Conservation (phyloP, 1,140 invertebrate genomes). For the Diabrotica virgifera region DNA sequence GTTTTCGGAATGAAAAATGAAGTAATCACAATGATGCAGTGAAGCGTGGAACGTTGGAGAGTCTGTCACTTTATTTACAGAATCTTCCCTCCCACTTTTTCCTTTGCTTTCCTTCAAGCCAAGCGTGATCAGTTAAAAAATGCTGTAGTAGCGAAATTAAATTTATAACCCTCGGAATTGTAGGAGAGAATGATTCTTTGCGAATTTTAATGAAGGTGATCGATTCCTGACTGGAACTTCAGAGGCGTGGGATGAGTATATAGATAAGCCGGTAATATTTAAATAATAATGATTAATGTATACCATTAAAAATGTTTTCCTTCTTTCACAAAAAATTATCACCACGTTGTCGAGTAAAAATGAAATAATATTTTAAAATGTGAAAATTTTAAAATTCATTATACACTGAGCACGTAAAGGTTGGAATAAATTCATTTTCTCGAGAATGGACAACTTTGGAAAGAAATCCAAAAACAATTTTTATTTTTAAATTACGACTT, state of each 20-base stretch:
- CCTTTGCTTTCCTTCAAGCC: slow-evolving; percentile 1
- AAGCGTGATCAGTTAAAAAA: slow-evolving; percentile 2
- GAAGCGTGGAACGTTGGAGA: not conserved
- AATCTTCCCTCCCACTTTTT: not conserved
- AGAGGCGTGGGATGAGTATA: not conserved
- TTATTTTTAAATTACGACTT: too few relatives aligned
- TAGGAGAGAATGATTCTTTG: not conserved
- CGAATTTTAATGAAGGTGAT: slow-evolving; percentile 1
- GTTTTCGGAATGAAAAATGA: slow-evolving; percentile 2
- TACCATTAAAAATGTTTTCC: too few relatives aligned
- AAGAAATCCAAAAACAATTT: too few relatives aligned
- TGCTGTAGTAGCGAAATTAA: slow-evolving; percentile 2
- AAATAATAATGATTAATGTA: too few relatives aligned
- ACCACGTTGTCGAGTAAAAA: too few relatives aligned
- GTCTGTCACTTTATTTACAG: slow-evolving; percentile 2
- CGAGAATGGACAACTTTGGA: too few relatives aligned
- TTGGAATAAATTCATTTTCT: too few relatives aligned
- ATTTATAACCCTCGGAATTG: not conserved
- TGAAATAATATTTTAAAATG: too few relatives aligned
- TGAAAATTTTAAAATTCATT: too few relatives aligned
- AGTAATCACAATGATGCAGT: not conserved
- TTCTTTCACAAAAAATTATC: too few relatives aligned
- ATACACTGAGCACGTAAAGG: too few relatives aligned
- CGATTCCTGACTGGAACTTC: not conserved
- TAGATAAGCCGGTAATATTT: too few relatives aligned